Base-by-base conservation (phyloP, 2,113 vertebrate species). In the Gorsachius goisagi region DNA sequence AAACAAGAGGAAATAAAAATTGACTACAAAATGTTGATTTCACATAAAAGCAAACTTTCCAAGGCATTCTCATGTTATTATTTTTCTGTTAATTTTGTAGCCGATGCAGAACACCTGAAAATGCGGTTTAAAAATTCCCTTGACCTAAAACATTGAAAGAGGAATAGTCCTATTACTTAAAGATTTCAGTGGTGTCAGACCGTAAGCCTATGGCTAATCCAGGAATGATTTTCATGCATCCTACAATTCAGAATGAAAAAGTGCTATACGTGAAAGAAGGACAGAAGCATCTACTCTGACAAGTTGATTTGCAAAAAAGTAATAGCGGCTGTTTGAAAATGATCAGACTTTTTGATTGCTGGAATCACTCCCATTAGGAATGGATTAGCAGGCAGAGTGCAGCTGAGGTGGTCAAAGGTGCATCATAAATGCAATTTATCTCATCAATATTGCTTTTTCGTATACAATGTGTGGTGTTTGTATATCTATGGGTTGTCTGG, bases 321-420 rank as follows among this genome's bases (percentile, higher is more conserved):
- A 47, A 69, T 64, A 45, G 86, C 76, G 32, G 12, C 62, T 91
- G 24, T 87, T 90, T 81, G 62, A 79, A 95, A 92, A 87, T 73
- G 9, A 78, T 53, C 73, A 35, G 49, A 69, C 49, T 83, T 94
- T 91, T 44, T 91, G 67, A 83, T 62, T 79, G 55, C 71, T 83
- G 19, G 74, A 81, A 91, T 77, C 59, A 71, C 53, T 63, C 24
- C 45, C 87, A 89, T 95, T 89, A 95, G 63, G 49, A 95, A 91
- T 67, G 63, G 47, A 88, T 91, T 91, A 85, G 55, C 69, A 82
- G n/a, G 12, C 71, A 59, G 59, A 69, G 58, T 59, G 30, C 77
- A 85, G 74, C 74, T 95, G 95, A 94, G 47, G 77, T 87, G 49
- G 77, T 88, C 89, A 95, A 92, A 89, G 71, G 32, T 94, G 67